Evolutionary conservation across 2,888 invertebrate species (phyloP), one percentile per base, ranked within the genome.

Genomic region (Stegana nigrithorax): DNA sequence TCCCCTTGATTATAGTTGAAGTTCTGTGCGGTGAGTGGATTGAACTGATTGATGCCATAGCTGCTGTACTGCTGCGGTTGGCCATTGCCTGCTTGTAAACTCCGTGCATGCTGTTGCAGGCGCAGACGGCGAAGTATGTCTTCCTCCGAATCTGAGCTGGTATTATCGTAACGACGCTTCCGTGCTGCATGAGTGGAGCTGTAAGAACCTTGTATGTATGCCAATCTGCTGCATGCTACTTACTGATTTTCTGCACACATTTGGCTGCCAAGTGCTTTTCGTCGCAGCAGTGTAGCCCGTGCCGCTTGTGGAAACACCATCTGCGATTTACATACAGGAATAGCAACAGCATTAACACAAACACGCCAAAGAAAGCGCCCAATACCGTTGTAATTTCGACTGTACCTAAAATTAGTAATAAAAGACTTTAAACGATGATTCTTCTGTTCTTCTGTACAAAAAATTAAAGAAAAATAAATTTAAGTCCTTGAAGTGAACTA

Each of bases 331-430:
- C 89, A 87, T 96, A 96, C 72, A 96, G 89, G 78, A 95, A 91
- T 79, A 96, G 89, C 70, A 96, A 91, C 77, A 96, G 88, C 73
- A 96, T 88, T 65, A 96, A 88, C 21, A 91, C 91, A 60, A 95
- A 91, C 82, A 96, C 91, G 68, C 93, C 94, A 67, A 92, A 93
- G 77, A 95, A 91, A 67, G 93, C 94, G 80, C 94, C 95, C 84
- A 96, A 89, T 84, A 95, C 92, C 82, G 94, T 94, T 78, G 94
- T 92, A 78, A 95, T 93, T 88, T 95, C 95, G 86, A 89, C 91
- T 88, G 88, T 77, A 86, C 88, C 85, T 83, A 59, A 2, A 72
- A 67, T n/a, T n/a, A n/a, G n/a, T n/a, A n/a, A n/a, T n/a, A n/a
- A n/a, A n/a, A n/a, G n/a, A n/a, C n/a, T n/a, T n/a, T n/a, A n/a